phyloP scores from a whole-genome alignment of 1,140 invertebrate genomes.

The Zaprionus lachaisei region DNA sequence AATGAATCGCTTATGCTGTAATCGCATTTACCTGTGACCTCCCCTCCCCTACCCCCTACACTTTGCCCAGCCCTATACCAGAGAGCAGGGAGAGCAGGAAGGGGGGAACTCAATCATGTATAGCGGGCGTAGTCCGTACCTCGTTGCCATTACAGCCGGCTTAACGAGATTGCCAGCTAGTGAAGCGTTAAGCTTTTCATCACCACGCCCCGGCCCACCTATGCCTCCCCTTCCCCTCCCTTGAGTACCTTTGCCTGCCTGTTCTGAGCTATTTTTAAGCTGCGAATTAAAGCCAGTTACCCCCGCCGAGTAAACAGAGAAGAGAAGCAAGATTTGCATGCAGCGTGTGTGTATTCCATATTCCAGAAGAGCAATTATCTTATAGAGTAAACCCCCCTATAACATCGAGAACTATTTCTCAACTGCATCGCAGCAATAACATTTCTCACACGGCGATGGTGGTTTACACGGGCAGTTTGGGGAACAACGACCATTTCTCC shows the following conservation, averaged over 20 bases:
- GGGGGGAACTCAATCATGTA: conserved; percentile 59
- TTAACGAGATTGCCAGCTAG: conserved; percentile 61
- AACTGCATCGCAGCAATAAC: neutral
- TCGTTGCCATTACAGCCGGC: conserved; percentile 63
- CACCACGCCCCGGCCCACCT: neutral
- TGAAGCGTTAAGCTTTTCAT: conserved; percentile 57
- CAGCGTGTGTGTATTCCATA: neutral
- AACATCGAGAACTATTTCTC: neutral
- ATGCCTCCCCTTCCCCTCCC: no score
- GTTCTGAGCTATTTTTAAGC: conserved; percentile 38
- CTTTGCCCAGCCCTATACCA: no score
- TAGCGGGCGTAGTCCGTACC: conserved; percentile 41
- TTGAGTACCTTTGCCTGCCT: no score
- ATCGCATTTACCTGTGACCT: conserved; percentile 61
- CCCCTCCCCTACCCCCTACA: neutral
- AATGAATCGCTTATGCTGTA: conserved; percentile 78
- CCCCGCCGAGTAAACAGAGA: no score
- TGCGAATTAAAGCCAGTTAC: conserved; percentile 15
- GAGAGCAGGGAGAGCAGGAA: neutral
- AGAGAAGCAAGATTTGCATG: no score
- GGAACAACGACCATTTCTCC: conserved; percentile 10
- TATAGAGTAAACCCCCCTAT: conserved; percentile 19
- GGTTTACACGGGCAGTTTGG: neutral
- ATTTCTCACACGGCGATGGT: neutral
- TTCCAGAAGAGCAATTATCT: neutral